Base-by-base conservation (phyloP, 1,140 invertebrate species). In the Proctacanthus coquilletti region DNA sequence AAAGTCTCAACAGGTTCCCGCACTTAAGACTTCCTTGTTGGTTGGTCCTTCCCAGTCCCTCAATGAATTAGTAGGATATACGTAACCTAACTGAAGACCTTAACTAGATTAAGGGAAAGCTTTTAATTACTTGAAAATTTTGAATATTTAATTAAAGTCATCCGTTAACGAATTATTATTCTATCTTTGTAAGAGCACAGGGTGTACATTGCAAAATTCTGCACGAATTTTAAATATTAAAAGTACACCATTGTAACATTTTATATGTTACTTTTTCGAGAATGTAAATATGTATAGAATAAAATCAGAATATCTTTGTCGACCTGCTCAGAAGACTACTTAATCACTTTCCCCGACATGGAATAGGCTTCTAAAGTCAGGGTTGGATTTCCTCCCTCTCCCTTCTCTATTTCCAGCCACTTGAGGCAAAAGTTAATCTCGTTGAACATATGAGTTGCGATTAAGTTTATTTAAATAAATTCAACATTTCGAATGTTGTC, bases 1-100 rank as follows among this genome's bases (percentile, higher is more conserved):
- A 31, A 46, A 52, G 40, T 53, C 51, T 53, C 51, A 52, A 53
- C 51, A 53, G 52, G 51, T 53, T 44, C 47, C 47, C 52, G 51
- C 51, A 54, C 51, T 53, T 53, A 27, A n/a, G n/a, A n/a, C n/a
- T n/a, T n/a, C n/a, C n/a, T n/a, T n/a, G n/a, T n/a, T n/a, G n/a
- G n/a, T n/a, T n/a, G n/a, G n/a, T 52, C 45, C 23, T 39, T 38
- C 33, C 32, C 36, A 17, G 18, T 23, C 14, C 18, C n/a, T 21
- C 29, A 41, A 27, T 21, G 27, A 37, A 20, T 40, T 35, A n/a
- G 13, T 11, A 21, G 21, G 13, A 5, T 17, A 5, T 11, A 13
- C n/a, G 27, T 10, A 27, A 27, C 8, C 8, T 27, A 27, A 9
- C 23, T 27, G 20, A 25, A 20, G 25, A 25, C 34, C 13, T 29